Percentiles rank a stretch among this genome's conserved stretches.
Conservation (phyloP, 2,888 invertebrate species). For the Apotomis betuletana region DNA sequence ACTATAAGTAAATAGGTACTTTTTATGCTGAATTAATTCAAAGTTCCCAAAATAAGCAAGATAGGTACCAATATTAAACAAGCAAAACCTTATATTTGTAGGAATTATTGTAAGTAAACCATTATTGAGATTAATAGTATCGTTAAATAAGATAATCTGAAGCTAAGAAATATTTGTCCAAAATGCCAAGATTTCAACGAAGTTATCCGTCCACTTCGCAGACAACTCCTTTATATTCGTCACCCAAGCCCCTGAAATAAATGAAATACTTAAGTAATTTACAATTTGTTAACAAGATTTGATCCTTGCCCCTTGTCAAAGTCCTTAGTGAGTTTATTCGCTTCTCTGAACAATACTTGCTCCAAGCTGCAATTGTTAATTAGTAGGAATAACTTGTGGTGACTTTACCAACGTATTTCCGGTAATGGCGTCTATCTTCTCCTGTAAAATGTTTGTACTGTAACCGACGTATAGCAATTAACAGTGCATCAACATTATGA, state of each 20-base stretch:
- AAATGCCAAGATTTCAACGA: background rate
- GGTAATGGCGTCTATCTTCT: background rate
- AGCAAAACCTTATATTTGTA: background rate
- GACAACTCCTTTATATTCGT: slow-evolving; percentile 7
- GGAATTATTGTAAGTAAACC: background rate
- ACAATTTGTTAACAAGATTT: slow-evolving; percentile 38
- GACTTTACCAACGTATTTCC: background rate
- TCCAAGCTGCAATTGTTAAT: slow-evolving; percentile 21
- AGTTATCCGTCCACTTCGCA: background rate
- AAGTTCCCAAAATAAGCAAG: too few species aligned
- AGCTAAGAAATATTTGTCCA: background rate
- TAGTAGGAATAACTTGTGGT: slow-evolving; percentile 17
- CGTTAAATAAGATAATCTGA: background rate
- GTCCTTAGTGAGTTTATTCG: slow-evolving; percentile 30
- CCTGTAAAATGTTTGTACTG: too few species aligned
- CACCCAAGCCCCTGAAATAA: background rate
- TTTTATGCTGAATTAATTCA: too few species aligned
- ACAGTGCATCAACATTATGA: too few species aligned
- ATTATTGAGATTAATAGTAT: background rate
- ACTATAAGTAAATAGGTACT: too few species aligned
- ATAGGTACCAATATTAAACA: too few species aligned
- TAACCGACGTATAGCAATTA: background rate
- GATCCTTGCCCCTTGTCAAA: slow-evolving; percentile 27
- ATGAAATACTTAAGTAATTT: slow-evolving; percentile 29
- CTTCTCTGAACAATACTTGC: slow-evolving; percentile 15